Base-by-base conservation (phyloP, 2,888 invertebrate genomes). In the Vannuccia rotundouncinata region DNA sequence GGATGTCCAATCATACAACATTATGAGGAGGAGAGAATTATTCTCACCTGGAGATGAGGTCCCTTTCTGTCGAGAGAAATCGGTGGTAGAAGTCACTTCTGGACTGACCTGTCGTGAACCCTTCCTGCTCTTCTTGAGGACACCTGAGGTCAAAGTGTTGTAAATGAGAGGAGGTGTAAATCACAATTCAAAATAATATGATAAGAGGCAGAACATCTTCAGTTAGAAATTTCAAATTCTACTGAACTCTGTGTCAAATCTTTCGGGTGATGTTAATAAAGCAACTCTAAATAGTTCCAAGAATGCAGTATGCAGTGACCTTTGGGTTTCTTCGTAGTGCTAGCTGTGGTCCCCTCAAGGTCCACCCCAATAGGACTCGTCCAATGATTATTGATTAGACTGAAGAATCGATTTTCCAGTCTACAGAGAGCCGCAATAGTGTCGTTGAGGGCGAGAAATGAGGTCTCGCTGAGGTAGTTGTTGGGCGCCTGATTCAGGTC, bases 271-370 rank as follows among this genome's bases (percentile, higher is more conserved):
- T n/a, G n/a, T n/a, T n/a, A n/a, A n/a, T n/a, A n/a, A n/a, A n/a
- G n/a, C n/a, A n/a, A n/a, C n/a, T n/a, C n/a, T n/a, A n/a, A n/a
- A n/a, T n/a, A n/a, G n/a, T n/a, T n/a, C n/a, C n/a, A n/a, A n/a
- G n/a, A n/a, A n/a, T n/a, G n/a, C n/a, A n/a, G n/a, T n/a, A n/a
- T n/a, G 10, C 45, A 45, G 10, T 17, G 10, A 76, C 76, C 76
- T 27, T 76, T 76, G n/a, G 76, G 76, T n/a, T 76, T 76, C 28
- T 76, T 76, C 1, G 76, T 28, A 29, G 76, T n/a, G 29, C 76
- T 2, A 29, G 29, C 30, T 5, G 76, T 29, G 17, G 45, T 45
- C 17, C 45, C 45, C n/a, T 76, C 76, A 28, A 76, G n/a, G 29
- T 76, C 29, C n/a, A 76, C 76, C n/a, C 76, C 76, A 29, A 76